Conservation (phyloP, 2,888 invertebrate genomes). For the Lathronympha strigana region DNA sequence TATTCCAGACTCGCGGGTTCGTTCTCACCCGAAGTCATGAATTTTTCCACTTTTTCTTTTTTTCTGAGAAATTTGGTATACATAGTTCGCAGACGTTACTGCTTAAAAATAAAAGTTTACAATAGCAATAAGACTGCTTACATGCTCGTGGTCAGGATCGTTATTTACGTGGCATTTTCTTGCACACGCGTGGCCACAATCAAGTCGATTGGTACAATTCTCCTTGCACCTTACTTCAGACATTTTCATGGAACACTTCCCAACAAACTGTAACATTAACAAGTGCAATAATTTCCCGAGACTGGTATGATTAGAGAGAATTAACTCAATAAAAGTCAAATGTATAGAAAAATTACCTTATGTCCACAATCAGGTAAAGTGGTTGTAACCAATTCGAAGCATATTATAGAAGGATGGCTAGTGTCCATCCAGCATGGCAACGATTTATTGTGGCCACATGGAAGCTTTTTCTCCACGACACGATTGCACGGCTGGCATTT, state of each 20-base stretch:
- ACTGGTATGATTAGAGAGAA: no score
- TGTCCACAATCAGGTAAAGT: slow-evolving; percentile 67
- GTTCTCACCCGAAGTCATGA: no score
- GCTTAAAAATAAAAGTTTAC: no score
- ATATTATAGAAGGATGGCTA: slow-evolving; percentile 58
- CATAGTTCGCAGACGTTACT: no score
- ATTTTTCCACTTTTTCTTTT: no score
- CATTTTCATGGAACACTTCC: slow-evolving; percentile 68
- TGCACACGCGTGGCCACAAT: slow-evolving; percentile 85
- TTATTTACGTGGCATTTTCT: slow-evolving; percentile 43
- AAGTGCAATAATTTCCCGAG: no score
- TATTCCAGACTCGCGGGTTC: no score
- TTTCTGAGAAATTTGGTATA: no score
- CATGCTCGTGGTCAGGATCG: neutral
- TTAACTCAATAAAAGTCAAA: neutral
- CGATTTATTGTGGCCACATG: slow-evolving; percentile 76
- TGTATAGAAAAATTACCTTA: slow-evolving; percentile 51
- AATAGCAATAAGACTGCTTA: no score
- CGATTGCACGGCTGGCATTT: slow-evolving; percentile 75
- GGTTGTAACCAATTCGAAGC: slow-evolving; percentile 56
- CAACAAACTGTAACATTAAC: slow-evolving; percentile 58
- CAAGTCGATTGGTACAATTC: slow-evolving; percentile 62
- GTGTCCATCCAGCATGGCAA: slow-evolving; percentile 76
- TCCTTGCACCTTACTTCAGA: slow-evolving; percentile 72
- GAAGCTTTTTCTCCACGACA: slow-evolving; percentile 65